phyloP scores from a whole-genome alignment of 2,888 invertebrate species.

The Notodonta dromedarius region DNA sequence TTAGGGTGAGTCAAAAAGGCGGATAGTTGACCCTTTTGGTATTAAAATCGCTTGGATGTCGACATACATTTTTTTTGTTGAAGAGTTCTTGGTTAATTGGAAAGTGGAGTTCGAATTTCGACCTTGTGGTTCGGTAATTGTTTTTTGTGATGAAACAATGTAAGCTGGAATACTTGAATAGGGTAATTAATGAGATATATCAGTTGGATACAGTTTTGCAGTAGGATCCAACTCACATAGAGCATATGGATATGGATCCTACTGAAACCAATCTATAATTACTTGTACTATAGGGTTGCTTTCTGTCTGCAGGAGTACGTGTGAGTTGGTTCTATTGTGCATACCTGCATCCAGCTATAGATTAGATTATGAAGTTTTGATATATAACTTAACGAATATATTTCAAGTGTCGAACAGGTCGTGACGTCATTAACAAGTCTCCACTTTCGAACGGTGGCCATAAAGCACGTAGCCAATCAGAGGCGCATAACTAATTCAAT shows the following conservation, averaged over 20 bases:
- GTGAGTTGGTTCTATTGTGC: too few relatives aligned
- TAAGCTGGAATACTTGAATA: not conserved
- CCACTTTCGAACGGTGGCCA: conserved; percentile 31
- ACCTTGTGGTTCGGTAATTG: conserved; percentile 22
- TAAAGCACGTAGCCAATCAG: conserved; percentile 50
- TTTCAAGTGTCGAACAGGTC: conserved; percentile 33
- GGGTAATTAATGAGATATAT: not conserved
- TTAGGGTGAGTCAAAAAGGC: conserved; percentile 64
- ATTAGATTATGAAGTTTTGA: too few relatives aligned
- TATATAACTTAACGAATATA: not conserved
- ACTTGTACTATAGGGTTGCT: too few relatives aligned
- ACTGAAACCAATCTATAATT: too few relatives aligned
- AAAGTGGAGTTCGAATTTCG: conserved; percentile 33
- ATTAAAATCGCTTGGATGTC: conserved; percentile 60
- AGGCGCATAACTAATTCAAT: conserved; percentile 61
- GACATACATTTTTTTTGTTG: conserved; percentile 30
- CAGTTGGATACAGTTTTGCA: too few relatives aligned
- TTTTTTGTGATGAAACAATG: not conserved
- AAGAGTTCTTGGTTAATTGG: conserved; percentile 35
- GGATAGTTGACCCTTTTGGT: conserved; percentile 66
- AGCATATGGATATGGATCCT: too few relatives aligned
- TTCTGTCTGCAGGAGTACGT: too few relatives aligned
- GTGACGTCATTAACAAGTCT: conserved; percentile 36
- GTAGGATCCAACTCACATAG: too few relatives aligned
- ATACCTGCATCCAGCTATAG: too few relatives aligned